Evolutionary conservation across 2,113 vertebrate genomes (phyloP).

Genomic region (Pipa parva): DNA sequence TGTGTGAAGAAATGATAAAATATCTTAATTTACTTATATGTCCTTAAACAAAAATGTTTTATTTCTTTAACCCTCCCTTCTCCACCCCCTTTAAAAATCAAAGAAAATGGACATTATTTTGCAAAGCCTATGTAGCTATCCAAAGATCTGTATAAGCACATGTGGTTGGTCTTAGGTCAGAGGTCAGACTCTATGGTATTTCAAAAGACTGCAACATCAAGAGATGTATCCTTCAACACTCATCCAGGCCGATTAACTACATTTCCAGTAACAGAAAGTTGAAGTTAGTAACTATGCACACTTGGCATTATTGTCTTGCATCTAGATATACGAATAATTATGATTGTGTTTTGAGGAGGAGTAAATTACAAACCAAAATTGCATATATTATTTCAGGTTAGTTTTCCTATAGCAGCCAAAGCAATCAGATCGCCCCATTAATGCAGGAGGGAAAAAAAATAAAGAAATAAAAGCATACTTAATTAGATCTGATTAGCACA

Average conservation of each 20-base stretch:
- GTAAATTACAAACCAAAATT: slow-evolving; percentile 1
- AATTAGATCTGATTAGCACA: slow-evolving; percentile 4
- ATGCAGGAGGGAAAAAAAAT: too few relatives aligned
- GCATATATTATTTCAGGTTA: neutral
- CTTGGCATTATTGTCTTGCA: too few relatives aligned
- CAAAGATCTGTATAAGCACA: slow-evolving; percentile 26
- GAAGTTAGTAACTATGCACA: neutral
- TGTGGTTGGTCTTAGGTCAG: slow-evolving; percentile 55
- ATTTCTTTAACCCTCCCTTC: too few relatives aligned
- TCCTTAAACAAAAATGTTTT: too few relatives aligned
- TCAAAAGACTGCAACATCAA: slow-evolving; percentile 45
- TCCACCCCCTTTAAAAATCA: neutral
- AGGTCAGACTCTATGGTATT: slow-evolving; percentile 55
- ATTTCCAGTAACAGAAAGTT: slow-evolving; percentile 8
- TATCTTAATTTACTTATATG: too few relatives aligned
- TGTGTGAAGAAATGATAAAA: too few relatives aligned
- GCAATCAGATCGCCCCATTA: slow-evolving; percentile 3
- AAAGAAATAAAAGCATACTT: slow-evolving; percentile 14
- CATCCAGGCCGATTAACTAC: slow-evolving; percentile 40
- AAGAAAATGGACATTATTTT: neutral
- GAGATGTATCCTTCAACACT: slow-evolving; percentile 24
- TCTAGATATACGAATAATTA: too few relatives aligned
- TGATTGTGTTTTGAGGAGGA: neutral
- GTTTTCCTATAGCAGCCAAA: neutral
- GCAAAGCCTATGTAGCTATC: neutral